These are phyloP conservation scores for Amitus sp. DNA, from an alignment of 2,888 invertebrate genomes.

Conservation along the genomic window DNA sequence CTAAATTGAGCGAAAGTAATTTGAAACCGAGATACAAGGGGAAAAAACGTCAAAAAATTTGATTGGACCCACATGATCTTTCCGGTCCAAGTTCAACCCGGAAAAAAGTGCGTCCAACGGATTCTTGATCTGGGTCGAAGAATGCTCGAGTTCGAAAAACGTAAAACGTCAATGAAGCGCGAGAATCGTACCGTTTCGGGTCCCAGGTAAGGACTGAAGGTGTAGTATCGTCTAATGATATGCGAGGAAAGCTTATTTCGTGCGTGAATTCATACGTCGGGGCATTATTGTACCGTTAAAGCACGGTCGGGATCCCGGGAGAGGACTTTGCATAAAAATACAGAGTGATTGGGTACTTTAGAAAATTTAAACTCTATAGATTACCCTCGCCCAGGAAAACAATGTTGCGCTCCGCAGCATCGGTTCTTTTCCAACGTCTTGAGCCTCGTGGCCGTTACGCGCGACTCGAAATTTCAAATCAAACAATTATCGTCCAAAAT, in stretches of 20 bases:
- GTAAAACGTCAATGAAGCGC: neutral
- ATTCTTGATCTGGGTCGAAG: too few relatives aligned
- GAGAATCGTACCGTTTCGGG: constrained; percentile 4
- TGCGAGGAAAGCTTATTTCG: constrained; percentile 60
- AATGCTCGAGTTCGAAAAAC: neutral
- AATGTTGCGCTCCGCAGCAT: too few relatives aligned
- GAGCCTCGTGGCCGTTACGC: constrained; percentile 37
- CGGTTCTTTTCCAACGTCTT: too few relatives aligned
- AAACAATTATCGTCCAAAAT: too few relatives aligned
- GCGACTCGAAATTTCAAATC: constrained; percentile 35
- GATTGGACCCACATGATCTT: too few relatives aligned
- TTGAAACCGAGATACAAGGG: too few relatives aligned
- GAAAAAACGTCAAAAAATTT: too few relatives aligned
- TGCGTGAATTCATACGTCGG: constrained; percentile 59
- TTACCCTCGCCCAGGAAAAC: constrained; percentile 53
- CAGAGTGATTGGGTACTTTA: constrained; percentile 63
- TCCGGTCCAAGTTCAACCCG: too few relatives aligned
- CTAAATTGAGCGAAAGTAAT: too few relatives aligned
- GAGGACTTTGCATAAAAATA: constrained; percentile 62
- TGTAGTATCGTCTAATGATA: constrained; percentile 55
- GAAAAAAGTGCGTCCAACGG: too few relatives aligned
- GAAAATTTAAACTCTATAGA: constrained; percentile 63
- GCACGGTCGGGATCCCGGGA: constrained; percentile 44
- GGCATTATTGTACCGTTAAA: constrained; percentile 56
- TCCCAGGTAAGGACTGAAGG: constrained; percentile 29